Percentiles rank a stretch among this genome's conserved stretches.
Conservation (phyloP, 1,140 invertebrate genomes). For the Zaprionus ghesquierei region DNA sequence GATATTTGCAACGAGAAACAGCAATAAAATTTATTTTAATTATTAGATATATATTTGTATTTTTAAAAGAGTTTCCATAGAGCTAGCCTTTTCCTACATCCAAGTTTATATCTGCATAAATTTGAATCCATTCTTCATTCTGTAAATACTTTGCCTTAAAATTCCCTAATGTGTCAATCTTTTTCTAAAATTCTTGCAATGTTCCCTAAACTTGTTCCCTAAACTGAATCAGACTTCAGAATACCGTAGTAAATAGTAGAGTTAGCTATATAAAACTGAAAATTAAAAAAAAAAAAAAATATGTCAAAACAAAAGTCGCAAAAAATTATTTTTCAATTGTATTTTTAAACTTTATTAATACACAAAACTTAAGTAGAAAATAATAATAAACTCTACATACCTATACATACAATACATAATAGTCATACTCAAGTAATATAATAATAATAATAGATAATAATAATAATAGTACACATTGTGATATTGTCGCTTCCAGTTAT, state of each 20-base stretch:
- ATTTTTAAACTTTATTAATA: conserved; percentile 76
- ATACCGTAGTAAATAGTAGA: conserved; percentile 12
- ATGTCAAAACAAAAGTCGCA: conserved; percentile 1
- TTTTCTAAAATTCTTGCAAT: conserved; percentile 23
- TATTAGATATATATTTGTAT: conserved; percentile 14
- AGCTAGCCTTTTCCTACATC: not conserved
- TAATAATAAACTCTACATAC: conserved; percentile 81
- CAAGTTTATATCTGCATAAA: not conserved
- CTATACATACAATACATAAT: conserved; percentile 81
- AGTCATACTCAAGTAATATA: conserved; percentile 71
- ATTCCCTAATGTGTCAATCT: conserved; percentile 18
- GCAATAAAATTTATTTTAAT: conserved; percentile 46
- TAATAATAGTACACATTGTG: conserved; percentile 77
- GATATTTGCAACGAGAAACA: conserved; percentile 35
- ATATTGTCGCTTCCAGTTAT: conserved; percentile 78
- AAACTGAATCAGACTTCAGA: conserved; percentile 72
- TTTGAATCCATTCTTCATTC: not conserved
- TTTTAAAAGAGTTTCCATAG: not conserved
- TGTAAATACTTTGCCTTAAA: not conserved
- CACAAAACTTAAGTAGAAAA: conserved; percentile 78
- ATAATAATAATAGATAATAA: conserved; percentile 72
- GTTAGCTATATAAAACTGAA: not conserved
- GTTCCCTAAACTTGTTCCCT: conserved; percentile 39
- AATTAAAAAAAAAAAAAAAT: conserved; percentile 26
- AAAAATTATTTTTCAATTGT: conserved; percentile 69